These are phyloP conservation scores for Nymphalis polychloros DNA, from an alignment of 2,888 invertebrate species.

Conservation along the genomic window DNA sequence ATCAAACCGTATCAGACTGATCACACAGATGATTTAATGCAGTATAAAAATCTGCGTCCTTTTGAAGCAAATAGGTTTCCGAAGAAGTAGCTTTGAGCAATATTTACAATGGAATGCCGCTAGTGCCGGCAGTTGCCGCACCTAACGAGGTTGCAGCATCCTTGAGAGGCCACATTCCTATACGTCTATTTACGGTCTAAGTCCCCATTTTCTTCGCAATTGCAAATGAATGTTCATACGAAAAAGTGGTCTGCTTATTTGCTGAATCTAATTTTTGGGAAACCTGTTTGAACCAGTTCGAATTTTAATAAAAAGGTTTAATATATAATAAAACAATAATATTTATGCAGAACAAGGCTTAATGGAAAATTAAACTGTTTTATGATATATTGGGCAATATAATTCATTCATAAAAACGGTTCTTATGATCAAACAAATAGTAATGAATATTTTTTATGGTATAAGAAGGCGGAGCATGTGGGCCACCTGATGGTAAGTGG, in stretches of 20 bases:
- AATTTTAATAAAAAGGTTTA: too few relatives aligned
- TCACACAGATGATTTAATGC: conserved; percentile 20
- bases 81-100: conserved; percentile 47
- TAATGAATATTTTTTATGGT: too few relatives aligned
- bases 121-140: conserved; percentile 60
- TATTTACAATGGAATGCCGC: conserved; percentile 67
- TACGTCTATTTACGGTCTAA: conserved; percentile 71
- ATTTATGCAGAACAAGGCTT: background rate
- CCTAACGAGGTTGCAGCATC: conserved; percentile 75
- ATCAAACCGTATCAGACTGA: conserved; percentile 2
- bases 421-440: too few relatives aligned
- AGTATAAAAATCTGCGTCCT: conserved; percentile 28
- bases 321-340: too few relatives aligned
- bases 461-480: too few relatives aligned
- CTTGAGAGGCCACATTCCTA: conserved; percentile 80
- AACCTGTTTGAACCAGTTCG: background rate
- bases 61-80: conserved; percentile 40
- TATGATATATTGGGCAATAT: too few relatives aligned
- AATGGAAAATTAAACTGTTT: background rate
- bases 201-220: conserved; percentile 59
- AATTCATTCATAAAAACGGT: too few relatives aligned
- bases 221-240: conserved; percentile 36
- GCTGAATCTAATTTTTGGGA: conserved; percentile 25
- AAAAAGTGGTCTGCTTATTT: conserved; percentile 29
- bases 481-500: too few relatives aligned